Base-by-base conservation (phyloP, 1,140 invertebrate genomes). In the Lordiphosa clarofinis region DNA sequence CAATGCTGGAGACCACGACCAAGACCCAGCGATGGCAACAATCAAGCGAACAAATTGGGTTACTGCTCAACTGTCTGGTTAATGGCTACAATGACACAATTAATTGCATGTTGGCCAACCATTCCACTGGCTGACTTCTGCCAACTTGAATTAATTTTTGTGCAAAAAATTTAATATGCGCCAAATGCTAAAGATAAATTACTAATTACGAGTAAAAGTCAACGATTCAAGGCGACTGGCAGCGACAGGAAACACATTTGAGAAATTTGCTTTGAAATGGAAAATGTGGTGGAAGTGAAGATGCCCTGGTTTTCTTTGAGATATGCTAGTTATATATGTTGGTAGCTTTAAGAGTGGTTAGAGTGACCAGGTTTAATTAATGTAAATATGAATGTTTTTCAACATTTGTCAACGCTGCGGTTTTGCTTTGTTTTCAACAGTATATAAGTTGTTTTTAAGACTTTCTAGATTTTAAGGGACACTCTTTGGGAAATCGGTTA, bases 21-120 rank as follows among this genome's bases (percentile, higher is more conserved):
- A 21, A 2, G 21, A 21, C 21, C 7, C 46, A 19, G 38, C n/a
- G 12, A 19, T 37, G 42, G 44, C 70, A 47, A 73, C 73, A 82
- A 81, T 81, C 76, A 81, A 56, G 71, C 71, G 66, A 71, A 71
- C 76, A 81, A 81, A 81, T 81, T 81, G 76, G 76, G 76, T 81
- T 82, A 82, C 76, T 81, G 76, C 76, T 81, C 76, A 81, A 81
- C 76, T 81, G 76, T 81, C 76, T 82, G 76, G 76, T 81, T 81
- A 81, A 81, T 81, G 76, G 76, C 67, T 82, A 82, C 72, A 81
- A 81, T 81, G 76, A 82, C 76, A 81, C 76, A 81, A 81, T 81
- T 81, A 81, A 81, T 81, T 76, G 76, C 76, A 81, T 81, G 75
- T 72, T 69, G 71, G 75, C 47, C 11, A 37, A 28, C 63, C 42